phyloP scores from a whole-genome alignment of 2,113 vertebrate species.

The Leucosticte australis region DNA sequence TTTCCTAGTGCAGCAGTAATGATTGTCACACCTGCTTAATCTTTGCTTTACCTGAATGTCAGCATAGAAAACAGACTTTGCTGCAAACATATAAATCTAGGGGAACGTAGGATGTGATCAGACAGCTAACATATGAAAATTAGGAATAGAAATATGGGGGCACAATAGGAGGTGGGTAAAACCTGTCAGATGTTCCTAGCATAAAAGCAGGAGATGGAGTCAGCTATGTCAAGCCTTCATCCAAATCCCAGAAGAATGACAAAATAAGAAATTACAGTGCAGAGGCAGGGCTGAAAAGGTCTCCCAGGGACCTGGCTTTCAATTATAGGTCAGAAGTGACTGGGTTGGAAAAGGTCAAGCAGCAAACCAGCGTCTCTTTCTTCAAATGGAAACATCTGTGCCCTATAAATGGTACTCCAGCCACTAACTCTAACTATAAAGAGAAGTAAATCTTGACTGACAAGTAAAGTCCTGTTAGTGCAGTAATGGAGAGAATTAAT shows the following conservation, averaged over 20 bases:
- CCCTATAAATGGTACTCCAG: slow-evolving; percentile 31
- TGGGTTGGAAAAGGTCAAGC: slow-evolving; percentile 42
- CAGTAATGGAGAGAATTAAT: slow-evolving; percentile 43
- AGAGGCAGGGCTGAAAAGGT: neutral
- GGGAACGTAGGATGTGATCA: slow-evolving; percentile 21
- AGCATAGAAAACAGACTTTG: neutral
- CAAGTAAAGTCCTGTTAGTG: slow-evolving; percentile 14
- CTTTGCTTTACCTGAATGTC: slow-evolving; percentile 38
- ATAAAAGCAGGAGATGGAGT: neutral
- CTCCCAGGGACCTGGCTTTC: slow-evolving; percentile 33
- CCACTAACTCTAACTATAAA: neutral
- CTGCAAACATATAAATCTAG: slow-evolving; percentile 21
- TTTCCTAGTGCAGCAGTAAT: neutral
- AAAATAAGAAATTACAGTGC: slow-evolving; percentile 41
- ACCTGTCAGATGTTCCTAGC: slow-evolving; percentile 16
- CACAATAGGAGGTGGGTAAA: slow-evolving; percentile 15
- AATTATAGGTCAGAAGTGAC: slow-evolving; percentile 35
- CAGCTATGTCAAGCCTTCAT: slow-evolving; percentile 13
- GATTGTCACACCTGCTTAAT: neutral
- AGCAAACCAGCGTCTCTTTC: neutral
- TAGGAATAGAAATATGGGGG: neutral
- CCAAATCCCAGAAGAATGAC: slow-evolving; percentile 30
- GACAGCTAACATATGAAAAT: slow-evolving; percentile 42
- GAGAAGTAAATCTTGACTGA: slow-evolving; percentile 53
- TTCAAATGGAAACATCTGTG: slow-evolving; percentile 57